A percentile compares a stretch with the other conserved stretches of the same genome.
Evolutionary conservation across 2,797 vertebrate species (phyloP).

Genomic region (Enteromius trimaculatus): DNA sequence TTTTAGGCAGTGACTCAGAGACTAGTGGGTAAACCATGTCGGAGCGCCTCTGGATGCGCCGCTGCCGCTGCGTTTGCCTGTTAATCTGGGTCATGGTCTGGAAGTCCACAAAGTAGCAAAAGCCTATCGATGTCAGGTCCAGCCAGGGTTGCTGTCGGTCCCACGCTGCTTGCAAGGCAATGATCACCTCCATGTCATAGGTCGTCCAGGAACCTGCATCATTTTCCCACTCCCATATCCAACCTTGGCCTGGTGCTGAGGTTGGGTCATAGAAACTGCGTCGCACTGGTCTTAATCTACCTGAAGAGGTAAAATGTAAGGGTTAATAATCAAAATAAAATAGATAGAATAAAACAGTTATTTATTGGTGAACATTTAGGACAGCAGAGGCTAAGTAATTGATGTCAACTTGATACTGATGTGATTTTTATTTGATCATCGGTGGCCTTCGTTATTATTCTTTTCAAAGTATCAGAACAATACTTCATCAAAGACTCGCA

Average conservation of each 20-base stretch:
- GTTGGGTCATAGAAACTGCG: constrained; percentile 89
- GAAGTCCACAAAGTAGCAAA: constrained; percentile 92
- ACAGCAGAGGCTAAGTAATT: not conserved
- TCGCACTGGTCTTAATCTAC: constrained; percentile 91
- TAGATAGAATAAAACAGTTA: not conserved
- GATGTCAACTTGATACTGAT: not conserved
- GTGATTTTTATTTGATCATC: not conserved
- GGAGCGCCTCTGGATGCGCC: constrained; percentile 87
- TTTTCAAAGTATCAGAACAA: constrained; percentile 6
- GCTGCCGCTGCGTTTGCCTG: constrained; percentile 89
- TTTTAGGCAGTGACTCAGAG: constrained; percentile 80
- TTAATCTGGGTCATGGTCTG: constrained; percentile 95
- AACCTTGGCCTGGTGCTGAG: constrained; percentile 89
- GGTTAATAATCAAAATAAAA: not conserved
- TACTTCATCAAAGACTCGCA: constrained; percentile 3
- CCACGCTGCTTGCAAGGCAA: constrained; percentile 87
- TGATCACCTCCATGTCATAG: constrained; percentile 92
- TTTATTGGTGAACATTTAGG: not conserved
- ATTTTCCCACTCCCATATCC: constrained; percentile 96
- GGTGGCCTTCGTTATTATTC: not conserved
- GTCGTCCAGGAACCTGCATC: constrained; percentile 89
- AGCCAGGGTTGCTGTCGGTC: constrained; percentile 89
- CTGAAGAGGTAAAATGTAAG: constrained; percentile 66
- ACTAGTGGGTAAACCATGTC: constrained; percentile 89
- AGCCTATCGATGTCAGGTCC: constrained; percentile 90